Evolutionary conservation across 2,113 vertebrate species (phyloP), one percentile per base, ranked within the genome.

Genomic region (Lycocorax pyrrhopterus): DNA sequence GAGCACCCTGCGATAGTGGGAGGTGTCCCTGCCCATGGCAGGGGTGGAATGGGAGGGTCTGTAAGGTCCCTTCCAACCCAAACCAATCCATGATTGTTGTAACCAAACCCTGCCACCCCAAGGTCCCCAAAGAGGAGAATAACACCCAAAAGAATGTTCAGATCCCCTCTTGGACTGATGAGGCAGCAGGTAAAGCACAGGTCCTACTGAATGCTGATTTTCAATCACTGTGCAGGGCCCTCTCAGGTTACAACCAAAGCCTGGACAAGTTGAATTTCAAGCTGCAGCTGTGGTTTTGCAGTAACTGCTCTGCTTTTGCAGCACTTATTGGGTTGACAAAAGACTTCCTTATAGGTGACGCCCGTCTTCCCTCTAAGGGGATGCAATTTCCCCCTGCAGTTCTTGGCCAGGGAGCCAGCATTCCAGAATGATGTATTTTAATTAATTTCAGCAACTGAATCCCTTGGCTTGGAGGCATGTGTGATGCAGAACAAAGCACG

Each of bases 341-440:
- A 83, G 46, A 49, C 43, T 86, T 87, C 69, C 81, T 41, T 33
- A 8, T 2, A 66, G 12, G 4, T n/a, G 46, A 80, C 6, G 12
- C 39, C 37, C 1, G 0, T 41, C 39, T 27, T 32, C 63, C 58
- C 44, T 67, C 84, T 79, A 10, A 94, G 83, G 93, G 53, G 84
- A 95, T 94, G 87, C n/a, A 75, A 97, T 96, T 96, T 97, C 94
- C 94, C 94, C 88, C 84, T 84, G 53, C 81, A 93, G 91, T 55
- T 91, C 92, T 84, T 96, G 97, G 95, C 92, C 89, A 91, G 81
- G 35, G 73, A 96, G 89, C 73, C 84, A 95, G 64, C 96, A 96
- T 98, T 97, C 96, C 96, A 96, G 68, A 85, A 84, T 94, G 91
- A 97, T 97, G 96, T 56, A 90, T 90, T 97, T 97, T 96, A 97